Evolutionary conservation across 1,140 invertebrate genomes (phyloP).

Genomic region (Anoplophora glabripennis): DNA sequence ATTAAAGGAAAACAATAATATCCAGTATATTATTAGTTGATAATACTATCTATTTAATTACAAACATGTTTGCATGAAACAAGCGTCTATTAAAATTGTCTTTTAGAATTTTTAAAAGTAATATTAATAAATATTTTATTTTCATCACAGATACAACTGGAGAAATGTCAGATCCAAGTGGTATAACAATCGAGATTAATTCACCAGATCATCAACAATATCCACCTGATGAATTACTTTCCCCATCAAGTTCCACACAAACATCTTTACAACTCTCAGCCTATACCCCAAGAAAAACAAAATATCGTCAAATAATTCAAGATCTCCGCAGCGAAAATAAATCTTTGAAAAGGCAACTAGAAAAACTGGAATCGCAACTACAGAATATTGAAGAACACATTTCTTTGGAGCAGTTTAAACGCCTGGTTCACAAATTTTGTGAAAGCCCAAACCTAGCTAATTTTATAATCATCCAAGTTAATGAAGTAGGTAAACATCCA

Average conservation of each 20-base stretch:
- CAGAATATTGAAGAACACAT: not conserved
- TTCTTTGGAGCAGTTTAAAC: not conserved
- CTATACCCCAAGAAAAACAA: not conserved
- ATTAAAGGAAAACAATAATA: too few species aligned
- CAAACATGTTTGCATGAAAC: too few species aligned
- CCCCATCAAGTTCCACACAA: not conserved
- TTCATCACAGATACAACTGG: too few species aligned
- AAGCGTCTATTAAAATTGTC: too few species aligned
- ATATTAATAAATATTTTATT: too few species aligned
- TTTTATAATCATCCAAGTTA: slow-evolving; percentile 8
- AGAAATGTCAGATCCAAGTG: too few species aligned
- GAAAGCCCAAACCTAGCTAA: not conserved
- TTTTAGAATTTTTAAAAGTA: too few species aligned
- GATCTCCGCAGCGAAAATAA: not conserved
- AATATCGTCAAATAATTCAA: not conserved
- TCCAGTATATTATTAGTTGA: too few species aligned
- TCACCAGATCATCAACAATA: too few species aligned
- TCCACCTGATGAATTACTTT: too few species aligned
- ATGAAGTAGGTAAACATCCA: not conserved
- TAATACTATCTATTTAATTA: too few species aligned
- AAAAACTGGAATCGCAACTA: not conserved
- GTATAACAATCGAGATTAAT: too few species aligned
- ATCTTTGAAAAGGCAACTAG: not conserved
- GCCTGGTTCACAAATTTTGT: not conserved
- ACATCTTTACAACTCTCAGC: not conserved